Evolutionary conservation across 2,113 vertebrate genomes (phyloP).

Genomic region (Epinephelus moara): DNA sequence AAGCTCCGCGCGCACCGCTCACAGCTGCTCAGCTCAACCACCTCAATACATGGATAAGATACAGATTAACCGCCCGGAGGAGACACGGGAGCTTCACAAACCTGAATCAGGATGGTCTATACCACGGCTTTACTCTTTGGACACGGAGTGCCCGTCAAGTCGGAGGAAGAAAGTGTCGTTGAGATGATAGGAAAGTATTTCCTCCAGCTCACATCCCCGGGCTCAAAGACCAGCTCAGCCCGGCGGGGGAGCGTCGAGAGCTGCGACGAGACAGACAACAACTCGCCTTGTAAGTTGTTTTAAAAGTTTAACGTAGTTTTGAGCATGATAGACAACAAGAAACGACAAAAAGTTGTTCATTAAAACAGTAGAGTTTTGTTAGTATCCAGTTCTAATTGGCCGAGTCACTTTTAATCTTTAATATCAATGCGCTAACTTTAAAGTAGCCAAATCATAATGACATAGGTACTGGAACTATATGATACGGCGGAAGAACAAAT

Average conservation of each 20-base stretch:
- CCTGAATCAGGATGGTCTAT: conserved; percentile 76
- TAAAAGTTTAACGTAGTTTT: neutral
- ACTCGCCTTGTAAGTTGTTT: conserved; percentile 71
- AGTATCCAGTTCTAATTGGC: neutral
- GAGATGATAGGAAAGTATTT: conserved; percentile 75
- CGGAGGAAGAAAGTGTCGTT: conserved; percentile 70
- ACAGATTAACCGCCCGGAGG: conserved; percentile 26
- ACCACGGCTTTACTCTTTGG: conserved; percentile 75
- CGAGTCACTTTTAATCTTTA: no score
- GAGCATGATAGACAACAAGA: neutral
- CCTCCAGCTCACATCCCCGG: conserved; percentile 45
- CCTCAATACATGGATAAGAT: conserved; percentile 64
- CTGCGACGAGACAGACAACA: conserved; percentile 58
- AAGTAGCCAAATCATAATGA: neutral
- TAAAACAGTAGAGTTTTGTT: neutral
- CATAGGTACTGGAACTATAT: neutral
- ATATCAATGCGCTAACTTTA: conserved; percentile 4
- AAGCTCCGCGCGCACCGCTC: neutral
- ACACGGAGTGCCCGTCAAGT: conserved; percentile 40
- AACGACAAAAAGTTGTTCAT: neutral
- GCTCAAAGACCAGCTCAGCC: neutral
- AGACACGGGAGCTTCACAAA: conserved; percentile 42
- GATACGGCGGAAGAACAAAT: neutral
- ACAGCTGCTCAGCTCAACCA: accelerated
- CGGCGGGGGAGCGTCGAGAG: conserved; percentile 76